Evolutionary conservation across 2,113 vertebrate species (phyloP).

Genomic region (Barbus barbus): DNA sequence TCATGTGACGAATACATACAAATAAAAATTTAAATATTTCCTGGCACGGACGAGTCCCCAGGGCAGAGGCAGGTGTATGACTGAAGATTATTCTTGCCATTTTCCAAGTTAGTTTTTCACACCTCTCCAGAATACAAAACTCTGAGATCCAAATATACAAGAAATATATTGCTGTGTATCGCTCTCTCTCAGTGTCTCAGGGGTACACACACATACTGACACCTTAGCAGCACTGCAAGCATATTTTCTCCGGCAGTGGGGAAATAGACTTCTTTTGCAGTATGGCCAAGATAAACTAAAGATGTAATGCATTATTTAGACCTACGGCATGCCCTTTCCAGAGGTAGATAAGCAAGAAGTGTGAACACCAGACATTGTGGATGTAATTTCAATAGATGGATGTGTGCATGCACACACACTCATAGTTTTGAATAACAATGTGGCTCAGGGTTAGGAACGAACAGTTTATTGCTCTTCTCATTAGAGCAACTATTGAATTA

Average conservation of each 20-base stretch:
- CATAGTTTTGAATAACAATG: background rate
- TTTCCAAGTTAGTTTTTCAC: conserved; percentile 47
- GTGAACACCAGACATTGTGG: conserved; percentile 20
- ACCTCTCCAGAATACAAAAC: conserved; percentile 47
- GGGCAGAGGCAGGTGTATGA: conserved; percentile 67
- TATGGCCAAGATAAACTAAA: conserved; percentile 32
- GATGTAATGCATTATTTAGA: conserved; percentile 38
- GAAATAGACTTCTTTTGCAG: conserved; percentile 42
- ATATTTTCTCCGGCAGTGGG: conserved; percentile 21
- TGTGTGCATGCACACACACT: background rate
- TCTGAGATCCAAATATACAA: conserved; percentile 59
- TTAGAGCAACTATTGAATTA: background rate
- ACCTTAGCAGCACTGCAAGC: conserved; percentile 24
- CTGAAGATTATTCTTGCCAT: conserved; percentile 62
- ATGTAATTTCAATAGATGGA: conserved; percentile 11
- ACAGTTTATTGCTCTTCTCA: background rate
- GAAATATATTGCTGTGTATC: conserved; percentile 23
- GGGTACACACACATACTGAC: conserved; percentile 26
- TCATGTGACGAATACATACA: conserved; percentile 39
- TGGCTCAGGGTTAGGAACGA: background rate
- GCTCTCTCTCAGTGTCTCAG: conserved; percentile 29
- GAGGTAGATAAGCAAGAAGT: conserved; percentile 3
- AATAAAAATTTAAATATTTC: conserved; percentile 48
- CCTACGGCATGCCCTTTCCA: conserved; percentile 26
- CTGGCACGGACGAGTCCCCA: conserved; percentile 52